Evolutionary conservation across 2,113 vertebrate genomes (phyloP).

Genomic region (Leptodactylus fuscus): DNA sequence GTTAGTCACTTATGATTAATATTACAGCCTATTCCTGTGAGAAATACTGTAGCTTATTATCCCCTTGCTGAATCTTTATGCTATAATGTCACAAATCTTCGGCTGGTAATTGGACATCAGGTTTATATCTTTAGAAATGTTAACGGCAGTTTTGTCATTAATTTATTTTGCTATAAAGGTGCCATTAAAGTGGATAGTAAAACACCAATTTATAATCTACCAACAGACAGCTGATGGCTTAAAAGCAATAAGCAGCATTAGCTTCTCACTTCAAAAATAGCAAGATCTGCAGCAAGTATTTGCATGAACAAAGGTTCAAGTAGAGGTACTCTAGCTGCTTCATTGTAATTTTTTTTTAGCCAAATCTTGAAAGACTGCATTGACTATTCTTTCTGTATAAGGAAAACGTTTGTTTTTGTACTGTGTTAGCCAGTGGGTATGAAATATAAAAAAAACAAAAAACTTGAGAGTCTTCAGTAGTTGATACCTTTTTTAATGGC

Average conservation of each 20-base stretch:
- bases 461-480: too few relatives aligned
- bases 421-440: too few relatives aligned
- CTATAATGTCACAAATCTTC: neutral
- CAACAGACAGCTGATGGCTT: neutral
- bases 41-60: constrained; percentile 2
- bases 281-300: neutral
- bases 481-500: too few relatives aligned
- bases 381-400: too few relatives aligned
- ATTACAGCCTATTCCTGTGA: neutral
- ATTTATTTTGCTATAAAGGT: constrained; percentile 10
- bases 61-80: constrained; percentile 10
- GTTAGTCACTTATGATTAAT: constrained; percentile 12
- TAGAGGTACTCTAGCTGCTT: too few relatives aligned
- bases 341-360: too few relatives aligned
- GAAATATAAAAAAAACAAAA: too few relatives aligned
- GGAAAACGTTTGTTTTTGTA: too few relatives aligned
- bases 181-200: neutral
- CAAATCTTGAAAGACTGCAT: too few relatives aligned
- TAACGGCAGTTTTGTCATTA: constrained; percentile 14
- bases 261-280: neutral
- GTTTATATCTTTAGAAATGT: neutral
- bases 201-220: neutral
- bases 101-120: neutral
- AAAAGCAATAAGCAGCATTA: neutral
- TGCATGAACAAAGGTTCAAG: neutral